Percentiles rank a stretch among this genome's conserved stretches.
phyloP scores from a whole-genome alignment of 2,888 invertebrate genomes.

The Cremastinae sp. region DNA sequence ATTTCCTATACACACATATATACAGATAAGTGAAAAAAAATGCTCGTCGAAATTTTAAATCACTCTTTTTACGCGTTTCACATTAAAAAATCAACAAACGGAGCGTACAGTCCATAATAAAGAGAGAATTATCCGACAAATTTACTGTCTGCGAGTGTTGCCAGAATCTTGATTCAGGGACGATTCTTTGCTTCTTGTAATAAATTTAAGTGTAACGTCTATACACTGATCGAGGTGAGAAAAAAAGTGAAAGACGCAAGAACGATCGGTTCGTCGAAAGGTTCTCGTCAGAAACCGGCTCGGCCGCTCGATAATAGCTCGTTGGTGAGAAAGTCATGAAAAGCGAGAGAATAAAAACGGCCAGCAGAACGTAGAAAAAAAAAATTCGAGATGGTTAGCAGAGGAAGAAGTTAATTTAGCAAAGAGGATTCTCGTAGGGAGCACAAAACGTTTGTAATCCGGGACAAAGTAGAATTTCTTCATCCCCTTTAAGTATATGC shows the following conservation, averaged over 20 bases:
- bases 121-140: slow-evolving; percentile 69
- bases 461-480: slow-evolving; percentile 58
- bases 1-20: background rate
- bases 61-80: slow-evolving; percentile 12
- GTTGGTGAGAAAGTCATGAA: slow-evolving; percentile 41
- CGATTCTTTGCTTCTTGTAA: slow-evolving; percentile 17
- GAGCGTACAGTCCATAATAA: slow-evolving; percentile 38
- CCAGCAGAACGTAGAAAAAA: slow-evolving; percentile 1
- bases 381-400: slow-evolving; percentile 31
- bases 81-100: slow-evolving; percentile 28
- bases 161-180: slow-evolving; percentile 67
- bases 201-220: slow-evolving; percentile 5
- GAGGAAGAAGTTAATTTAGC: slow-evolving; percentile 70
- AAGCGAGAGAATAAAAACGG: background rate
- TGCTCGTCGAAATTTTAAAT: slow-evolving; percentile 56
- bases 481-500: slow-evolving; percentile 33
- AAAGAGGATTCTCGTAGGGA: slow-evolving; percentile 68
- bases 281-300: slow-evolving; percentile 33
- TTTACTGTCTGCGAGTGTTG: slow-evolving; percentile 69
- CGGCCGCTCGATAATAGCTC: slow-evolving; percentile 66
- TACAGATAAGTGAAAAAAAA: no score
- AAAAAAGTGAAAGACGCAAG: background rate
- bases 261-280: slow-evolving; percentile 29
- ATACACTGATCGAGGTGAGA: slow-evolving; percentile 20
- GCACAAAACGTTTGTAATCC: slow-evolving; percentile 69